phyloP scores from a whole-genome alignment of 1,140 invertebrate species.

The Hylaeus anthracinus region DNA sequence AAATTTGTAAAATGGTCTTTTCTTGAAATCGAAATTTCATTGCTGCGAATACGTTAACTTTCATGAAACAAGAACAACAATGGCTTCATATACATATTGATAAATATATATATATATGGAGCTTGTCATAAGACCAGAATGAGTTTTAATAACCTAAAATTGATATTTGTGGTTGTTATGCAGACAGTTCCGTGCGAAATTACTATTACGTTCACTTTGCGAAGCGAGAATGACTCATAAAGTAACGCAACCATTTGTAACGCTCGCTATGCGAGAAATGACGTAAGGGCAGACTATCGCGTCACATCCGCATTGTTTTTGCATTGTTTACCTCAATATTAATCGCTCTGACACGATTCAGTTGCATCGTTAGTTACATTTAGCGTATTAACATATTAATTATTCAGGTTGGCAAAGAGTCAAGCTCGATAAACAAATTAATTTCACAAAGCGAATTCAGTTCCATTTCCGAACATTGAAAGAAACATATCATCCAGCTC shows the following conservation, averaged over 20 bases:
- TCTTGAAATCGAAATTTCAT: neutral
- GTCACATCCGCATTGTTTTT: slow-evolving; percentile 39
- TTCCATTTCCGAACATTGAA: too few species aligned
- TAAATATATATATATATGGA: too few species aligned
- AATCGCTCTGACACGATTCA: slow-evolving; percentile 5
- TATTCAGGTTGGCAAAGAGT: too few species aligned
- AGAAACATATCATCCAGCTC: too few species aligned
- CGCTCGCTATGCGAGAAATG: slow-evolving; percentile 30
- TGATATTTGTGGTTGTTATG: neutral
- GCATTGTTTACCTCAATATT: slow-evolving; percentile 25
- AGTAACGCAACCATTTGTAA: slow-evolving; percentile 48
- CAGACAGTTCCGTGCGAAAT: slow-evolving; percentile 32
- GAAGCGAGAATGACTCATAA: slow-evolving; percentile 37
- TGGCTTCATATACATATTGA: too few species aligned
- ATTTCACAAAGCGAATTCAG: too few species aligned
- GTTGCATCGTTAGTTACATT: neutral
- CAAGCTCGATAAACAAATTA: too few species aligned
- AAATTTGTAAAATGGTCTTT: too few species aligned
- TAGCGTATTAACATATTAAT: too few species aligned
- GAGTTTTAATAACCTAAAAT: too few species aligned
- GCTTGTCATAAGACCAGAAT: too few species aligned
- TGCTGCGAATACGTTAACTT: neutral
- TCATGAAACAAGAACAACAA: neutral
- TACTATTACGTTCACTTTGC: slow-evolving; percentile 34
- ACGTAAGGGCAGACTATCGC: slow-evolving; percentile 38